Conservation (phyloP, 2,888 invertebrate species). For the Automeris io region DNA sequence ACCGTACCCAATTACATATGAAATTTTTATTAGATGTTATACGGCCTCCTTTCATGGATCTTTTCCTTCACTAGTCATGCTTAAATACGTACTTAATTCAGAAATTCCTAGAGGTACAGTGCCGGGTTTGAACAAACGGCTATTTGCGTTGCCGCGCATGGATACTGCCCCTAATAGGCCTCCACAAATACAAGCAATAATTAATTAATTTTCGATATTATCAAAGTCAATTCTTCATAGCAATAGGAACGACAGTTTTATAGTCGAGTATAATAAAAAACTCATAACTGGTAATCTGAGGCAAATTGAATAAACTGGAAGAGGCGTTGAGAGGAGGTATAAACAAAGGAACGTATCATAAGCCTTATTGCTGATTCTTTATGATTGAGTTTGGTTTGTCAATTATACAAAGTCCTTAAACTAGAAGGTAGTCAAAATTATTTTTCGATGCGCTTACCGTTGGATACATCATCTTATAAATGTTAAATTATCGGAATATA, state of each 20-base stretch:
- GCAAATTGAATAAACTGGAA: slow-evolving; percentile 59
- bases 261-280: slow-evolving; percentile 66
- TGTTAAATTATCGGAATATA: no score
- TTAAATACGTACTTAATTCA: no score
- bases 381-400: slow-evolving; percentile 29
- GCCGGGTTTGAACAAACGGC: no score
- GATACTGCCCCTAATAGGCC: not conserved
- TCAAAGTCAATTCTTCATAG: slow-evolving; percentile 41
- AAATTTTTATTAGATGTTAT: no score
- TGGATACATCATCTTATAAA: slow-evolving; percentile 20
- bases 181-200: not conserved
- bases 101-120: no score
- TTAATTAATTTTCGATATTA: slow-evolving; percentile 33
- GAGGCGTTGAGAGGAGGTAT: slow-evolving; percentile 36
- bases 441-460: no score
- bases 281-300: slow-evolving; percentile 55
- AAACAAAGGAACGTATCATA: slow-evolving; percentile 15
- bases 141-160: no score
- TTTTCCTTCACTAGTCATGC: no score
- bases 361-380: slow-evolving; percentile 19
- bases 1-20: no score
- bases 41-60: no score
- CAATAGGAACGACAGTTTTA: slow-evolving; percentile 58
- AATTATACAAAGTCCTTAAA: slow-evolving; percentile 27
- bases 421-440: slow-evolving; percentile 36